Evolutionary conservation across 2,888 invertebrate genomes (phyloP).

Genomic region (Disparrhopalites patrizii): DNA sequence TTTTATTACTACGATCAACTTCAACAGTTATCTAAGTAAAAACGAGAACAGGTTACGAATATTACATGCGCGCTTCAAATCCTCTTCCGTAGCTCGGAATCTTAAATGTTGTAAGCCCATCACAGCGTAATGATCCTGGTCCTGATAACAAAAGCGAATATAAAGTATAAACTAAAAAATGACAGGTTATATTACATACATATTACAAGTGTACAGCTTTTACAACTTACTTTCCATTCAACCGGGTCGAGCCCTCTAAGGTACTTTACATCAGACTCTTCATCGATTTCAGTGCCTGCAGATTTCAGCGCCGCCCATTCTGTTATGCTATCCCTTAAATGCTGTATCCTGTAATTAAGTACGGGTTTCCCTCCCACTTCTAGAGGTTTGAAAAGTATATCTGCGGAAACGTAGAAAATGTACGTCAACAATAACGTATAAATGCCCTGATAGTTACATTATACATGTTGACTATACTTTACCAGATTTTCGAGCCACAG

Average conservation of each 20-base stretch:
- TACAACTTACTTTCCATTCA: constrained; percentile 72
- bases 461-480: too few relatives aligned
- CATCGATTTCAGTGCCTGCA: constrained; percentile 44
- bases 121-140: constrained; percentile 96
- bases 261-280: constrained; percentile 73
- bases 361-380: constrained; percentile 30
- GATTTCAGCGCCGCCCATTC: constrained; percentile 23
- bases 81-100: constrained; percentile 81
- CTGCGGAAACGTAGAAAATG: too few relatives aligned
- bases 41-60: constrained; percentile 38
- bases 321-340: constrained; percentile 15
- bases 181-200: background rate
- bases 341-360: constrained; percentile 2
- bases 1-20: background rate
- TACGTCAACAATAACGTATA: too few relatives aligned
- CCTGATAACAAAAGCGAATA: constrained; percentile 52
- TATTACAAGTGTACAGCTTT: background rate
- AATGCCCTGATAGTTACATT: too few relatives aligned
- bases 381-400: constrained; percentile 40
- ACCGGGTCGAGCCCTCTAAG: constrained; percentile 86
- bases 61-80: constrained; percentile 90
- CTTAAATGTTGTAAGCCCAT: constrained; percentile 81
- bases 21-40: background rate
- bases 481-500: constrained; percentile 35
- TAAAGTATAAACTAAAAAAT: background rate